phyloP scores from a whole-genome alignment of 2,888 invertebrate species.

The Pyrrhia umbra region DNA sequence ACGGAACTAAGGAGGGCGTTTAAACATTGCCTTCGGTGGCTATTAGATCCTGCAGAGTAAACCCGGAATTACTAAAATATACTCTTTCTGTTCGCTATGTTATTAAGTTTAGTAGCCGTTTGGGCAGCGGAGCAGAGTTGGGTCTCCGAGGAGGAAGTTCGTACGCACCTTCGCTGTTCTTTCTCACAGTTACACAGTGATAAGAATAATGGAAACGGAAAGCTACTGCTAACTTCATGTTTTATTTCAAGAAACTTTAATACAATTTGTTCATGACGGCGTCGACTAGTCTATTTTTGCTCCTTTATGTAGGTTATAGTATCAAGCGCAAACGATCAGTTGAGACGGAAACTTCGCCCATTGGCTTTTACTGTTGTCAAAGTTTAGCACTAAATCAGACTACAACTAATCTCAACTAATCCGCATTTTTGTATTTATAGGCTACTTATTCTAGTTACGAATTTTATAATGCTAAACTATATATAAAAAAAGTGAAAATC shows the following conservation, averaged over 20 bases:
- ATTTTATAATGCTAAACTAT: neutral
- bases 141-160: slow-evolving; percentile 54
- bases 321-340: slow-evolving; percentile 77
- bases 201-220: slow-evolving; percentile 47
- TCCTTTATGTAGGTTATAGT: slow-evolving; percentile 65
- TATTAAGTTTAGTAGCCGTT: slow-evolving; percentile 71
- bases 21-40: slow-evolving; percentile 75
- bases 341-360: slow-evolving; percentile 75
- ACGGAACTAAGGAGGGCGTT: slow-evolving; percentile 78
- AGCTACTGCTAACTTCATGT: slow-evolving; percentile 42
- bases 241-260: slow-evolving; percentile 53
- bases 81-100: slow-evolving; percentile 65
- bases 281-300: slow-evolving; percentile 58
- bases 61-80: slow-evolving; percentile 73
- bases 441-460: slow-evolving; percentile 13
- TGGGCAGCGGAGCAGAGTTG: slow-evolving; percentile 58
- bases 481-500: neutral
- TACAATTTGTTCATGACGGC: slow-evolving; percentile 34
- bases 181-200: slow-evolving; percentile 34
- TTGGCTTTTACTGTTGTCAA: slow-evolving; percentile 78
- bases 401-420: slow-evolving; percentile 65
- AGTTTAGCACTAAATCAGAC: slow-evolving; percentile 79
- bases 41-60: slow-evolving; percentile 71
- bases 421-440: slow-evolving; percentile 57
- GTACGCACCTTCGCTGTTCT: slow-evolving; percentile 48